A percentile compares a stretch with the other conserved stretches of the same genome.
Evolutionary conservation across 2,113 vertebrate species (phyloP).

Genomic region (Forbesichthys papilliferus): DNA sequence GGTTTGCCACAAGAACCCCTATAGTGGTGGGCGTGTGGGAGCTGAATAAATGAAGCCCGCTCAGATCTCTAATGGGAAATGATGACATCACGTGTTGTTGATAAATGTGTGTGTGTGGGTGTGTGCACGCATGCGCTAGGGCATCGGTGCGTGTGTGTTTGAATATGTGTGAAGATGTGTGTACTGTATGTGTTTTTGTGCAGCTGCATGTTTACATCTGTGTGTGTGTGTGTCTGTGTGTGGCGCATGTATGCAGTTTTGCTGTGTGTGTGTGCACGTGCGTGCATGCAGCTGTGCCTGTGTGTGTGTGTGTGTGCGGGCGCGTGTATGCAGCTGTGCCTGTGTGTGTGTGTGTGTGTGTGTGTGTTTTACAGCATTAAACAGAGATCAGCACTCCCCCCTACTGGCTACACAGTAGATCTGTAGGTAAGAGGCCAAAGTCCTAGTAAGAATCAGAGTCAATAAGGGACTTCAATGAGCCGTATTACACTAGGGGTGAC

Average conservation of each 20-base stretch:
- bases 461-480: too few relatives aligned
- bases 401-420: slow-evolving; percentile 59
- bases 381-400: slow-evolving; percentile 72
- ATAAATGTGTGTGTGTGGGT: not conserved
- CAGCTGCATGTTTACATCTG: not conserved
- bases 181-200: not conserved
- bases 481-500: too few relatives aligned
- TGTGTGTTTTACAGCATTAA: slow-evolving; percentile 28
- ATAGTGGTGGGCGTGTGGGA: too few relatives aligned
- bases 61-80: too few relatives aligned
- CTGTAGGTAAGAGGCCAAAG: slow-evolving; percentile 11
- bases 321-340: not conserved
- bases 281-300: not conserved
- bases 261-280: too few relatives aligned
- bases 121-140: not conserved
- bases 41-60: too few relatives aligned
- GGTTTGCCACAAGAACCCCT: too few relatives aligned
- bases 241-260: not conserved
- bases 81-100: too few relatives aligned
- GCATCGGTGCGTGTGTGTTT: slow-evolving; percentile 2
- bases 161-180: not conserved
- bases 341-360: slow-evolving; percentile 1
- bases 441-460: not conserved
- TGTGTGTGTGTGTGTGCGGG: slow-evolving; percentile 6
- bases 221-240: slow-evolving; percentile 4